Conservation (phyloP, 2,113 vertebrate genomes). For the Isurus oxyrinchus region DNA sequence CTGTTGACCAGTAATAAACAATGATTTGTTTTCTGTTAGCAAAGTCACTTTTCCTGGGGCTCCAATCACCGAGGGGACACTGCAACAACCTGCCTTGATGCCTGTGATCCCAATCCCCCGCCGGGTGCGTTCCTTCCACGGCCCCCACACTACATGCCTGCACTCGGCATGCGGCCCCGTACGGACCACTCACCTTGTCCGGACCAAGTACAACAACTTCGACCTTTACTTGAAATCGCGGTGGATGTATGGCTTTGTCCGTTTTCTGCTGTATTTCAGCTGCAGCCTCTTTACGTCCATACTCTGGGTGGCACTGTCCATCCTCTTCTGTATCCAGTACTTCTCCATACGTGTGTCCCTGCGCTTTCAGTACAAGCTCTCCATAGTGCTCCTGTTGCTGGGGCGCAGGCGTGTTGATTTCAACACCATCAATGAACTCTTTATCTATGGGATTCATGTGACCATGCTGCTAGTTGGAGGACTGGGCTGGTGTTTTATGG, state of each 20-base stretch:
- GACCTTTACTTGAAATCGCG: slow-evolving; percentile 88
- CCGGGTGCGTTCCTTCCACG: slow-evolving; percentile 91
- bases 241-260: slow-evolving; percentile 89
- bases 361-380: slow-evolving; percentile 94
- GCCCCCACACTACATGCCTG: slow-evolving; percentile 93
- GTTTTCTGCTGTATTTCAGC: slow-evolving; percentile 91
- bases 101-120: slow-evolving; percentile 96
- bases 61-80: slow-evolving; percentile 50
- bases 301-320: slow-evolving; percentile 86
- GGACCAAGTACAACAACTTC: slow-evolving; percentile 93
- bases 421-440: slow-evolving; percentile 81
- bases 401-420: slow-evolving; percentile 85
- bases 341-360: slow-evolving; percentile 77
- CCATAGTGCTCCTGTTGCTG: slow-evolving; percentile 79
- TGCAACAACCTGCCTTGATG: slow-evolving; percentile 66
- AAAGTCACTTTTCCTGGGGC: slow-evolving; percentile 46
- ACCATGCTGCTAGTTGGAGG: slow-evolving; percentile 95
- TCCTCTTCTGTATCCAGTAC: slow-evolving; percentile 88
- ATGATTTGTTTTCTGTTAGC: slow-evolving; percentile 43
- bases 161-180: slow-evolving; percentile 87
- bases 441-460: slow-evolving; percentile 88
- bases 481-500: slow-evolving; percentile 97
- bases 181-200: slow-evolving; percentile 73
- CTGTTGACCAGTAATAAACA: slow-evolving; percentile 37
- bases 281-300: slow-evolving; percentile 91